Percentiles rank a stretch among this genome's conserved stretches.
These are phyloP conservation scores for Acridotheres tristis DNA, from an alignment of 2,797 vertebrate genomes.

Conservation along the genomic window DNA sequence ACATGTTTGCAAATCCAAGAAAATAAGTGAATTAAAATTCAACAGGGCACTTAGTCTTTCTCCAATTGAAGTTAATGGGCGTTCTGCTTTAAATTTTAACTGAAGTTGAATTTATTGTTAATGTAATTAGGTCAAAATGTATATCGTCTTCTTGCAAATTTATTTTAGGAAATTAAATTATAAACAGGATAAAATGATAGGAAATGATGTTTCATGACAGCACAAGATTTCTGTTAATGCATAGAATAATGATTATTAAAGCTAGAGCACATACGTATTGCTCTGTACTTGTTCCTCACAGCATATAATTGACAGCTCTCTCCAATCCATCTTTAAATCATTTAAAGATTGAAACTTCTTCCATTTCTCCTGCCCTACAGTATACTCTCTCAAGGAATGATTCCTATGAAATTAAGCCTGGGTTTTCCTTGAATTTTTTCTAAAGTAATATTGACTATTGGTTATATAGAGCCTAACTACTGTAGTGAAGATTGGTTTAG, in stretches of 20 bases:
- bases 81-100: slow-evolving; percentile 57
- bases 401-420: background rate
- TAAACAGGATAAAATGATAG: slow-evolving; percentile 31
- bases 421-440: background rate
- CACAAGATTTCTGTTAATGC: background rate
- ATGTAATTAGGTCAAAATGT: slow-evolving; percentile 16
- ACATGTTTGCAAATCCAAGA: background rate
- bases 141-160: background rate
- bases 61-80: slow-evolving; percentile 4
- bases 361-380: background rate
- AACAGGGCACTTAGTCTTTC: background rate
- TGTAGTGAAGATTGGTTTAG: background rate
- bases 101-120: slow-evolving; percentile 31
- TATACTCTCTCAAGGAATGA: background rate
- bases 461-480: background rate
- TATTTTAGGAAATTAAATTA: slow-evolving; percentile 41
- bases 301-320: background rate
- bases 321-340: background rate
- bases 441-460: background rate
- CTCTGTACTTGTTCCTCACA: background rate
- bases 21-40: slow-evolving; percentile 37
- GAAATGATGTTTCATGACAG: slow-evolving; percentile 19
- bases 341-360: background rate
- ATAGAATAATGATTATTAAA: background rate
- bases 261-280: background rate